These are phyloP conservation scores for Rhagophthalmus giganteus DNA, from an alignment of 2,888 invertebrate species.

Conservation along the genomic window DNA sequence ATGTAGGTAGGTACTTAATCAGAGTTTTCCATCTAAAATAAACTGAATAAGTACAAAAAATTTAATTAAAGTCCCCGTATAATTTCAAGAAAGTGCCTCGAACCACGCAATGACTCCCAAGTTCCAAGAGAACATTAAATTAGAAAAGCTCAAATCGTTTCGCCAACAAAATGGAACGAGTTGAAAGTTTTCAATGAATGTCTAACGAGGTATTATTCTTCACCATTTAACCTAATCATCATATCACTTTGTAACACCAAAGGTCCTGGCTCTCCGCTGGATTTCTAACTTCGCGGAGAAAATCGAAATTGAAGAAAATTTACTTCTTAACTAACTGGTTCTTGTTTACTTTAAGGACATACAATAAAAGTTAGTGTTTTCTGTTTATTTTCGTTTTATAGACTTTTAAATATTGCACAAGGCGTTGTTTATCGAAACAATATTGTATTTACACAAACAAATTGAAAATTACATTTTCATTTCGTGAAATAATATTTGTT, in stretches of 20 bases:
- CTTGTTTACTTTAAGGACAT: conserved; percentile 19
- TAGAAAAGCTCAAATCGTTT: conserved; percentile 51
- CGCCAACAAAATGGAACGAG: conserved; percentile 50
- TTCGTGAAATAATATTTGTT: conserved; percentile 22
- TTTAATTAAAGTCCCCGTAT: conserved; percentile 45
- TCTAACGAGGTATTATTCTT: conserved; percentile 56
- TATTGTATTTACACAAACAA: conserved; percentile 23
- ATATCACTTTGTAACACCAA: conserved; percentile 54
- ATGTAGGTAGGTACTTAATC: conserved; percentile 23
- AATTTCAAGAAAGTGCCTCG: conserved; percentile 38
- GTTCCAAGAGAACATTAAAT: conserved; percentile 46
- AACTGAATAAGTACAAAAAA: conserved; percentile 36
- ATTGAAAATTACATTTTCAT: conserved; percentile 23
- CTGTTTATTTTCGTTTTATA: conserved; percentile 17
- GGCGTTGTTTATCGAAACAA: conserved; percentile 23
- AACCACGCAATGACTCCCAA: conserved; percentile 37
- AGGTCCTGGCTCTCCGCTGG: conserved; percentile 35
- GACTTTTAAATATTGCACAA: conserved; percentile 16
- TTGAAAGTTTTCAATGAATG: conserved; percentile 56
- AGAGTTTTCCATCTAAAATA: conserved; percentile 28
- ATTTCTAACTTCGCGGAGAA: conserved; percentile 13
- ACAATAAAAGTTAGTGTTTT: conserved; percentile 15
- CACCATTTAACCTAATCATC: conserved; percentile 57
- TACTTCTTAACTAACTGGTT: conserved; percentile 12
- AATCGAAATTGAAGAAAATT: conserved; percentile 23